Evolutionary conservation across 2,113 vertebrate genomes (phyloP).

Genomic region (Onychostruthus taczanowskii): DNA sequence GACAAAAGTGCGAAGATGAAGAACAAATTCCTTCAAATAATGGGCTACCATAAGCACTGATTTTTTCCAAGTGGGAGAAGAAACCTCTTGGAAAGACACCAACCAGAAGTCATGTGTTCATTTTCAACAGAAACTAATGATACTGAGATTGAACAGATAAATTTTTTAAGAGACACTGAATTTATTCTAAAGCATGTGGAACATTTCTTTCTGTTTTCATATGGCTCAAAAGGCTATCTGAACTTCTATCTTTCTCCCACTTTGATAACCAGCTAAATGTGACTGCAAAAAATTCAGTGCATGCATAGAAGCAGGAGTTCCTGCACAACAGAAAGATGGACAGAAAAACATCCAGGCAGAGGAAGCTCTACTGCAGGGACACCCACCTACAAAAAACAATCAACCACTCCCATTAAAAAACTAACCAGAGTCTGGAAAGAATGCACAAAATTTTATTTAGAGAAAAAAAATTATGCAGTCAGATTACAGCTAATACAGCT

Average conservation of each 20-base stretch:
- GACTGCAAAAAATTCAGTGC: neutral
- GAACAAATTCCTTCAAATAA: neutral
- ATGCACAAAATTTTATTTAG: neutral
- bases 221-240: neutral
- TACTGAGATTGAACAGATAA: neutral
- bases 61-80: neutral
- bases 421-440: neutral
- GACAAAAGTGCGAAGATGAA: neutral
- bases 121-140: neutral
- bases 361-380: neutral
- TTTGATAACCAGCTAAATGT: neutral
- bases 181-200: neutral
- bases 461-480: neutral
- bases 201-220: neutral
- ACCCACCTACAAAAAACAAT: neutral
- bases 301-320: neutral
- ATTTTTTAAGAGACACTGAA: neutral
- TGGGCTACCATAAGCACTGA: accelerated
- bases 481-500: neutral
- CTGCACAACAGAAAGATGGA: neutral
- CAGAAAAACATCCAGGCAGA: neutral
- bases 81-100: neutral
- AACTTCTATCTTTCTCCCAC: neutral
- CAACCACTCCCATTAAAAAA: neutral
- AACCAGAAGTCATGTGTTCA: neutral